A percentile compares a stretch with the other conserved stretches of the same genome.
These are phyloP conservation scores for Cryptosula pallasiana DNA, from an alignment of 2,888 invertebrate genomes.

Conservation along the genomic window DNA sequence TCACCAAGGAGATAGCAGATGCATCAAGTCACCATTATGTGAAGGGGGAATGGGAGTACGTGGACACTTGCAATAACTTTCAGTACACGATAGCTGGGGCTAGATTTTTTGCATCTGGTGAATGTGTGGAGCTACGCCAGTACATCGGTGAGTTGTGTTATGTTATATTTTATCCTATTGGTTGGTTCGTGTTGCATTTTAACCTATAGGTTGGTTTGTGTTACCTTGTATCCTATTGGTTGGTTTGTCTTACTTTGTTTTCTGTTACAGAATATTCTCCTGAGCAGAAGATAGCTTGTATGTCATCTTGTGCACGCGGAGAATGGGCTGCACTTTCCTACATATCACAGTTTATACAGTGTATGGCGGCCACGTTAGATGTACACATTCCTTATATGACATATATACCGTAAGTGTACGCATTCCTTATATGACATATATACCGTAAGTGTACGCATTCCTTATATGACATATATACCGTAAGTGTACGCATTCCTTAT, in stretches of 20 bases:
- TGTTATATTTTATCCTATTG: no score
- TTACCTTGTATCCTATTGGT: no score
- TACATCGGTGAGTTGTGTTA: neutral
- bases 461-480: neutral
- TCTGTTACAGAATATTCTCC: neutral
- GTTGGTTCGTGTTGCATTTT: no score
- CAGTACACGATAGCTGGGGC: neutral
- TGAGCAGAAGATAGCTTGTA: neutral
- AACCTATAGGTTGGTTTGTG: no score
- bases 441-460: neutral
- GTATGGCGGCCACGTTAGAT: neutral
- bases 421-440: neutral
- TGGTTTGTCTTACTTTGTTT: no score
- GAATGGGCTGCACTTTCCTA: neutral
- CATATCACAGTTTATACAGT: slow-evolving; percentile 16
- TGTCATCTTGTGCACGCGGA: neutral
- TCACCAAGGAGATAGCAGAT: neutral
- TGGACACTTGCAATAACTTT: neutral
- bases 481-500: neutral
- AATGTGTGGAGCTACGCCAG: neutral
- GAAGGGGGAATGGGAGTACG: neutral
- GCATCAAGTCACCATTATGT: neutral
- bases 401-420: slow-evolving; percentile 19
- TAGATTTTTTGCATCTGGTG: neutral
- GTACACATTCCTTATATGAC: neutral